Evolutionary conservation across 1,140 invertebrate species (phyloP).

Genomic region (Apis dorsata): DNA sequence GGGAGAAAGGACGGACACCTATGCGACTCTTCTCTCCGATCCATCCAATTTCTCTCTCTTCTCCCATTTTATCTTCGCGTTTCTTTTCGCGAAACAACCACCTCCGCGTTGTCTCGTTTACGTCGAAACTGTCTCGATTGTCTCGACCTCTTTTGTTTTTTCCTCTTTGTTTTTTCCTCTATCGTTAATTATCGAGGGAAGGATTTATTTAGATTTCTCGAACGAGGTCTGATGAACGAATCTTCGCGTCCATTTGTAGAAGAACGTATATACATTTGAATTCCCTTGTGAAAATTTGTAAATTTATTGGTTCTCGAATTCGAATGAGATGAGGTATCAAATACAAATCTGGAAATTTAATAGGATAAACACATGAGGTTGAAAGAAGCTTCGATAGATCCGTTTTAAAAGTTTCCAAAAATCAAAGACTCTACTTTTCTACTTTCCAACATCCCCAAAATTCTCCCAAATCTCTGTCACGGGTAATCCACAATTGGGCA

Average conservation of each 20-base stretch:
- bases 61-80: not conserved
- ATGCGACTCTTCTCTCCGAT: not conserved
- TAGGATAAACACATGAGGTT: too few relatives aligned
- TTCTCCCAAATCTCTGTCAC: not conserved
- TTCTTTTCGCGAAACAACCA: conserved; percentile 5
- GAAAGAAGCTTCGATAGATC: too few relatives aligned
- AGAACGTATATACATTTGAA: too few relatives aligned
- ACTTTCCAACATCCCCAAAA: not conserved
- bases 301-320: too few relatives aligned
- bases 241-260: too few relatives aligned
- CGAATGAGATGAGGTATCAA: too few relatives aligned
- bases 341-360: too few relatives aligned
- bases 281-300: too few relatives aligned
- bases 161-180: not conserved
- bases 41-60: not conserved
- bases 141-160: not conserved
- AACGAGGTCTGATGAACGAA: too few relatives aligned
- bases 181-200: not conserved
- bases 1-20: not conserved
- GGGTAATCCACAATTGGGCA: not conserved
- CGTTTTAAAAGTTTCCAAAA: too few relatives aligned
- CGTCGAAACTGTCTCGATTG: conserved; percentile 10
- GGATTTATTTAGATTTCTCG: not conserved
- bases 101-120: not conserved
- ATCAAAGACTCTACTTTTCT: too few relatives aligned